Evolutionary conservation across 2,888 invertebrate genomes (phyloP).

Genomic region (Drosophila acutilabella): DNA sequence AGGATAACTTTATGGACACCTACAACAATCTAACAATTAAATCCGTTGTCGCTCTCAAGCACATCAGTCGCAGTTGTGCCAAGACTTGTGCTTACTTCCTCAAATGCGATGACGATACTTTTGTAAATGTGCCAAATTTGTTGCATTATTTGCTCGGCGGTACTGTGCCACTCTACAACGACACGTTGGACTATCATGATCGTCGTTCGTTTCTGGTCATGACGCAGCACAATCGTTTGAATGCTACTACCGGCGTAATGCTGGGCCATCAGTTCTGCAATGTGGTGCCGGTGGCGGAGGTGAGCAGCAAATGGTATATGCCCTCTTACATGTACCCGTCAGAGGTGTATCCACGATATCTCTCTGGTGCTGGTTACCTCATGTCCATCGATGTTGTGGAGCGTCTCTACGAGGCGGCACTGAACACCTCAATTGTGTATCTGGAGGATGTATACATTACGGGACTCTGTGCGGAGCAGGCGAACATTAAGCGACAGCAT

Average conservation of each 20-base stretch:
- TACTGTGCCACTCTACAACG: constrained; percentile 84
- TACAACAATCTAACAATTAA: constrained; percentile 95
- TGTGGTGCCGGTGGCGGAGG: constrained; percentile 90
- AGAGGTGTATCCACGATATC: constrained; percentile 91
- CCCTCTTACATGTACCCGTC: constrained; percentile 92
- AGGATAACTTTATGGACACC: constrained; percentile 93
- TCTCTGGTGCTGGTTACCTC: constrained; percentile 93
- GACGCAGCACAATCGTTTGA: constrained; percentile 78
- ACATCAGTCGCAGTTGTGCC: constrained; percentile 90
- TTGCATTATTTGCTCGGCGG: constrained; percentile 86
- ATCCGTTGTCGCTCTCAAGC: constrained; percentile 93
- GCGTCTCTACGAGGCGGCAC: constrained; percentile 88
- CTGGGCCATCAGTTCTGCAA: constrained; percentile 92
- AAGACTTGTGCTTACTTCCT: constrained; percentile 88
- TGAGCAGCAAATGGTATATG: constrained; percentile 93
- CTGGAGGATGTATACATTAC: constrained; percentile 92
- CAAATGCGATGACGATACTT: constrained; percentile 95
- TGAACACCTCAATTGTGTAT: constrained; percentile 90
- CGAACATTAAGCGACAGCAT: constrained; percentile 87
- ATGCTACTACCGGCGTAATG: constrained; percentile 86
- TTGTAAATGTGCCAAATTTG: constrained; percentile 91
- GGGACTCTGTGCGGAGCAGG: constrained; percentile 89
- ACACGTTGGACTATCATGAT: constrained; percentile 83
- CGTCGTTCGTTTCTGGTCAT: constrained; percentile 72
- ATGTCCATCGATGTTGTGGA: constrained; percentile 89